phyloP scores from a whole-genome alignment of 1,140 invertebrate species.

The Centruroides vittatus region DNA sequence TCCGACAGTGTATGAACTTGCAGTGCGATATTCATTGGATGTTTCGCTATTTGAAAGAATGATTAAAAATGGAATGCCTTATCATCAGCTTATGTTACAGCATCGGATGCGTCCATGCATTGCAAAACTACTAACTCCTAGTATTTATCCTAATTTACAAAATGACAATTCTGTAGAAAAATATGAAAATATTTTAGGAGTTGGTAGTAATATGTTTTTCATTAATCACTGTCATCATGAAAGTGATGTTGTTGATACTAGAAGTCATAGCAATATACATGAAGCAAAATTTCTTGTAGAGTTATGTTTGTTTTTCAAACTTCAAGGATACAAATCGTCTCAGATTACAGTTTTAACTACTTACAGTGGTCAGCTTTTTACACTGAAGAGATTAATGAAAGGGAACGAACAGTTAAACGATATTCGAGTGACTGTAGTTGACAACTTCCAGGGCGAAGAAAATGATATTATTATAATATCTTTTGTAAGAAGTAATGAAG shows the following conservation, averaged over 20 bases:
- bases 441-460: conserved; percentile 78
- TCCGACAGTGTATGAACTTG: conserved; percentile 27
- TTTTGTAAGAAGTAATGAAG: conserved; percentile 54
- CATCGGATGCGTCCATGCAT: conserved; percentile 18
- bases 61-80: conserved; percentile 15
- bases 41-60: conserved; percentile 25
- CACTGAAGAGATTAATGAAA: conserved; percentile 8
- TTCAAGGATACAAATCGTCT: conserved; percentile 39
- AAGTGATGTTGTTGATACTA: not conserved
- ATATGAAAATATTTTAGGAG: conserved; percentile 4
- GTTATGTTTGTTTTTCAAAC: conserved; percentile 42
- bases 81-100: conserved; percentile 7
- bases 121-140: conserved; percentile 10
- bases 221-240: conserved; percentile 7
- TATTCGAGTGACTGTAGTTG: conserved; percentile 45
- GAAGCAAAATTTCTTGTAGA: conserved; percentile 42
- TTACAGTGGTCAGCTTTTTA: conserved; percentile 41
- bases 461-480: conserved; percentile 69
- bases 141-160: conserved; percentile 15
- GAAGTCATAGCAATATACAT: conserved; percentile 32
- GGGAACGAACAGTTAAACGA: not conserved
- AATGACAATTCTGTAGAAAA: conserved; percentile 6
- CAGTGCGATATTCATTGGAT: conserved; percentile 27
- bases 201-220: conserved; percentile 13
- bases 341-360: conserved; percentile 51